These are phyloP conservation scores for Blera fallax DNA, from an alignment of 2,888 invertebrate species.

Conservation along the genomic window DNA sequence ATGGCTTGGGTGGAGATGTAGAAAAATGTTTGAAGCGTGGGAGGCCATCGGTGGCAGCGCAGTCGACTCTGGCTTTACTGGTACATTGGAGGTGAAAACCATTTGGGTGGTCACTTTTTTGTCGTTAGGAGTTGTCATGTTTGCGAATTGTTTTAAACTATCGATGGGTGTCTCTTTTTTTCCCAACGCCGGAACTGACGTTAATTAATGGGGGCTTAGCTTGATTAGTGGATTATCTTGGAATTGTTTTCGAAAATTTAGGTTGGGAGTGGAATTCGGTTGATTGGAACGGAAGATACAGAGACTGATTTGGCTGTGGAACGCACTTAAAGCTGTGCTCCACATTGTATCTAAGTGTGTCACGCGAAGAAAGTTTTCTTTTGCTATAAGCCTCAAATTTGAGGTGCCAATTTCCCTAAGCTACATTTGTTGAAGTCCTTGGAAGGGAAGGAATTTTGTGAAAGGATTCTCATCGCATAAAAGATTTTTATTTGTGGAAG, in stretches of 20 bases:
- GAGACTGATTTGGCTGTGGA: too few species aligned
- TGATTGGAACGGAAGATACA: too few species aligned
- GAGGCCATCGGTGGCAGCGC: conserved; percentile 18
- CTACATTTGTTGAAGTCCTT: too few species aligned
- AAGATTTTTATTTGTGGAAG: too few species aligned
- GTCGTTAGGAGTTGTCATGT: conserved; percentile 22
- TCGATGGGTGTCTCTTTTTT: not conserved
- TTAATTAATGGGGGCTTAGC: not conserved
- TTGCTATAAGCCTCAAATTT: too few species aligned
- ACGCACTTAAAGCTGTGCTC: too few species aligned
- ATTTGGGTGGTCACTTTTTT: conserved; percentile 60
- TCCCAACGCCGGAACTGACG: not conserved
- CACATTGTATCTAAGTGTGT: too few species aligned
- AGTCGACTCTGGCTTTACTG: not conserved
- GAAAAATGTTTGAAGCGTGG: conserved; percentile 37
- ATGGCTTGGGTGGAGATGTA: not conserved
- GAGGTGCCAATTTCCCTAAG: too few species aligned
- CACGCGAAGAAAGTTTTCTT: too few species aligned
- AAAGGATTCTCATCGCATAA: too few species aligned
- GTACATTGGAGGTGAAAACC: conserved; percentile 25
- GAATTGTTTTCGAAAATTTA: not conserved
- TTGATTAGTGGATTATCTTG: conserved; percentile 1
- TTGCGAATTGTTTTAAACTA: conserved; percentile 39
- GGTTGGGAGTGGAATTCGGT: not conserved
- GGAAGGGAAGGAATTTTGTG: too few species aligned